A percentile compares a stretch with the other conserved stretches of the same genome.
These are phyloP conservation scores for Pseudobourletiella spinata DNA, from an alignment of 1,140 invertebrate genomes.

Conservation along the genomic window DNA sequence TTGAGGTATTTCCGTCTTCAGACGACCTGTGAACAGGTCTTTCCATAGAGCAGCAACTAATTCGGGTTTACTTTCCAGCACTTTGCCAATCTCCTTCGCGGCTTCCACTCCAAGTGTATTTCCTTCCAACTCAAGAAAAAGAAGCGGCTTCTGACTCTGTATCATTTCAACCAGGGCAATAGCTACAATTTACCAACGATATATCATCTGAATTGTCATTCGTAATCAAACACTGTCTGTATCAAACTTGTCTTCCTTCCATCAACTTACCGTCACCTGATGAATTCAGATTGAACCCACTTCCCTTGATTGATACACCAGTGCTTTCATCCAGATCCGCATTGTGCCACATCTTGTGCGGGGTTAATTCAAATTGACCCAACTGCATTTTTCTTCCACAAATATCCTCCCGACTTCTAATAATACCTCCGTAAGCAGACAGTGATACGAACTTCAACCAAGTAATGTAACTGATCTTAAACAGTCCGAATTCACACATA, in stretches of 20 bases:
- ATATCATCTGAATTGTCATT: too few relatives aligned
- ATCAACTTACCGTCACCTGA: slow-evolving; percentile 58
- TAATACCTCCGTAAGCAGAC: background rate
- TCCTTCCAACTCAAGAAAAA: slow-evolving; percentile 75
- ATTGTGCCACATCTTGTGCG: background rate
- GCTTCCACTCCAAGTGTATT: slow-evolving; percentile 88
- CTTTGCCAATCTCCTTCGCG: slow-evolving; percentile 70
- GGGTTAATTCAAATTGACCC: background rate
- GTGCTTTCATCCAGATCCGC: background rate
- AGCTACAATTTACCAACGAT: slow-evolving; percentile 48
- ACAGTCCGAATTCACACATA: background rate
- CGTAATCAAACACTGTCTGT: too few relatives aligned
- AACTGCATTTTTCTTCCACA: background rate
- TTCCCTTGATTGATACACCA: slow-evolving; percentile 57
- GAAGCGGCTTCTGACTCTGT: slow-evolving; percentile 49
- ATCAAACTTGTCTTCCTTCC: too few relatives aligned
- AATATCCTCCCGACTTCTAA: background rate
- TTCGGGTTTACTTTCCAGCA: slow-evolving; percentile 61
- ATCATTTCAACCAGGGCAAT: slow-evolving; percentile 56
- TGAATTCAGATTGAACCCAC: slow-evolving; percentile 55
- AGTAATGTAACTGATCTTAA: background rate
- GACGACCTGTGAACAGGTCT: slow-evolving; percentile 89
- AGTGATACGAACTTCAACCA: background rate
- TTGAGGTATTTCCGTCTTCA: slow-evolving; percentile 89
- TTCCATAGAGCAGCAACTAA: slow-evolving; percentile 83